These are phyloP conservation scores for Clinocottus analis DNA, from an alignment of 2,113 vertebrate species.

Conservation along the genomic window DNA sequence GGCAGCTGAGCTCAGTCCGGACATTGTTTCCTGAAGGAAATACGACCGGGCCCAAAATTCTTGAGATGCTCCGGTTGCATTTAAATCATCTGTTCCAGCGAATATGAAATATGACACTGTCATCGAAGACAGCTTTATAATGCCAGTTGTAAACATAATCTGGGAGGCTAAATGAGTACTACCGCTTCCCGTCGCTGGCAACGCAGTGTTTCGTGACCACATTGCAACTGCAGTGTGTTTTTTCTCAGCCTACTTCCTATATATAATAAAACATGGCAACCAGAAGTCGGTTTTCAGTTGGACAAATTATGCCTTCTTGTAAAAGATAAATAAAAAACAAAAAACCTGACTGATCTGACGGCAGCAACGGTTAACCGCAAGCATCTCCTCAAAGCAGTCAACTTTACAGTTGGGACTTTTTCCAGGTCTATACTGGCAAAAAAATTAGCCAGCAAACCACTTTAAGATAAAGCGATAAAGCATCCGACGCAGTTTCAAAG, in stretches of 20 bases:
- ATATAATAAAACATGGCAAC: conserved; percentile 1
- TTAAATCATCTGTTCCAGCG: conserved; percentile 68
- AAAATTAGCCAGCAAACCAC: conserved; percentile 37
- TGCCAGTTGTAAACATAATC: conserved; percentile 52
- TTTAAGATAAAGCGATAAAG: conserved; percentile 61
- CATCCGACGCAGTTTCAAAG: conserved; percentile 40
- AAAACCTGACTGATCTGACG: conserved; percentile 7
- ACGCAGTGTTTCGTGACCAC: conserved; percentile 28
- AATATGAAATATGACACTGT: conserved; percentile 65
- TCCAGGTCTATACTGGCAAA: conserved; percentile 10
- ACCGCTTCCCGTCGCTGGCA: conserved; percentile 16
- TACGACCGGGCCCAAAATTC: conserved; percentile 57
- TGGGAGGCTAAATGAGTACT: conserved; percentile 25
- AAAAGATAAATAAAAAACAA: background rate
- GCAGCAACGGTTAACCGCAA: conserved; percentile 20
- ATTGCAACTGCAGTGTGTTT: background rate
- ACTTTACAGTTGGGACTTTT: conserved; percentile 21
- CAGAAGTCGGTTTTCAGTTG: background rate
- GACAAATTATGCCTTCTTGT: background rate
- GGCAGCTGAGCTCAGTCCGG: conserved; percentile 59
- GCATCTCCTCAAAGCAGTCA: conserved; percentile 9
- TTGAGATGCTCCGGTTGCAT: conserved; percentile 68
- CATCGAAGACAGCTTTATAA: conserved; percentile 64
- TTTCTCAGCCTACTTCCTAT: background rate
- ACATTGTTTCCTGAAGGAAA: conserved; percentile 72